Evolutionary conservation across 2,113 vertebrate species (phyloP), one percentile per base, ranked within the genome.

Genomic region (Salminus brasiliensis): DNA sequence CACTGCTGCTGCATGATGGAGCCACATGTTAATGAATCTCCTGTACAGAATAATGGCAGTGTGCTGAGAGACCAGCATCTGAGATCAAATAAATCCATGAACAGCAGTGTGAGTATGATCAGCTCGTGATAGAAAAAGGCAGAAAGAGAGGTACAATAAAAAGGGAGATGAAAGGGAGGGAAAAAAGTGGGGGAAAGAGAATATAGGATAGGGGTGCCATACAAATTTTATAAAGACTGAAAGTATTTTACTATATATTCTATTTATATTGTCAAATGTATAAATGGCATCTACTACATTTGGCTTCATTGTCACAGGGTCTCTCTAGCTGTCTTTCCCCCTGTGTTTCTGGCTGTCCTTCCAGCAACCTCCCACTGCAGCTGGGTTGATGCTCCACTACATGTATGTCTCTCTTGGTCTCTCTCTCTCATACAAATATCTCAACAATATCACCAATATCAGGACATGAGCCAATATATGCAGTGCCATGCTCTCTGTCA

Each of bases 11-110:
- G 68, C 72, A 66, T 47, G 75, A 67, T 68, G 52, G 57, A 53
- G 30, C 67, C 39, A 70, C 75, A 72, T 81, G 79, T 71, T 60
- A 78, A 80, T 65, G 77, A 79, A 80, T 60, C 13, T 25, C 16
- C 49, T 21, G 53, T 18, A 78, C 13, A 18, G 57, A 68, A 62
- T 76, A 81, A 72, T 60, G 74, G 53, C 68, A 72, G 77, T 41
- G 73, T 7, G 23, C 9, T n/a, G 0, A 25, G 27, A 45, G 43
- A 43, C 72, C 60, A 63, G 63, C 36, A 36, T 45, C 36, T 32
- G 27, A 70, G 39, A 21, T 32, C 52, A 60, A 25, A 34, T 34
- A 36, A 66, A 27, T 53, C 47, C 74, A 41, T 39, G 18, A 39
- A 25, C 6, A 25, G 5, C 55, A 63, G 13, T 25, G 55, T 43